A percentile compares a stretch with the other conserved stretches of the same genome.
These are phyloP conservation scores for Dimorphilus gyrociliatus DNA, from an alignment of 2,888 invertebrate genomes.

Conservation along the genomic window DNA sequence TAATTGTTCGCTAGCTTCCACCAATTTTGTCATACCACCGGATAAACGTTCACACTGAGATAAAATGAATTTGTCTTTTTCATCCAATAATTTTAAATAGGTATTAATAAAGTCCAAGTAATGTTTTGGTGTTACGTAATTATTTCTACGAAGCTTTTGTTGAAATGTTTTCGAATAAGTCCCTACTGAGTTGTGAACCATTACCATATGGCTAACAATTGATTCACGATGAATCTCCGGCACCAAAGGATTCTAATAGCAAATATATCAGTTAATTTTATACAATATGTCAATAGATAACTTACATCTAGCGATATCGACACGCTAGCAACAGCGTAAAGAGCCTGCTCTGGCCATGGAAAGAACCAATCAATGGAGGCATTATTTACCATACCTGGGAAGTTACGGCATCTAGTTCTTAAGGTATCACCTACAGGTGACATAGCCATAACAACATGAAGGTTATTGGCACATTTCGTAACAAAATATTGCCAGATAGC, in stretches of 20 bases:
- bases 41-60: conserved; percentile 51
- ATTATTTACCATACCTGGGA: conserved; percentile 70
- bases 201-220: conserved; percentile 67
- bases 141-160: conserved; percentile 55
- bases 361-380: conserved; percentile 86
- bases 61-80: conserved; percentile 45
- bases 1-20: conserved; percentile 66
- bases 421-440: conserved; percentile 64
- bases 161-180: conserved; percentile 56
- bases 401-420: conserved; percentile 67
- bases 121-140: conserved; percentile 79
- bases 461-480: conserved; percentile 57
- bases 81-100: conserved; percentile 57
- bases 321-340: conserved; percentile 68
- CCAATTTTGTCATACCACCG: conserved; percentile 62
- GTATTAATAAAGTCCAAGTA: conserved; percentile 69
- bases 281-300: too few species aligned
- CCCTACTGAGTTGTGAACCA: conserved; percentile 61
- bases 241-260: conserved; percentile 47
- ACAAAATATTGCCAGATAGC: conserved; percentile 70
- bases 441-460: conserved; percentile 79
- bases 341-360: conserved; percentile 77
- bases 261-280: background rate
- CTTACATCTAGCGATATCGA: conserved; percentile 57
- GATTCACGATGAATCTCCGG: conserved; percentile 50